Evolutionary conservation across 2,888 invertebrate species (phyloP).

Genomic region (Drosophila mercatorum): DNA sequence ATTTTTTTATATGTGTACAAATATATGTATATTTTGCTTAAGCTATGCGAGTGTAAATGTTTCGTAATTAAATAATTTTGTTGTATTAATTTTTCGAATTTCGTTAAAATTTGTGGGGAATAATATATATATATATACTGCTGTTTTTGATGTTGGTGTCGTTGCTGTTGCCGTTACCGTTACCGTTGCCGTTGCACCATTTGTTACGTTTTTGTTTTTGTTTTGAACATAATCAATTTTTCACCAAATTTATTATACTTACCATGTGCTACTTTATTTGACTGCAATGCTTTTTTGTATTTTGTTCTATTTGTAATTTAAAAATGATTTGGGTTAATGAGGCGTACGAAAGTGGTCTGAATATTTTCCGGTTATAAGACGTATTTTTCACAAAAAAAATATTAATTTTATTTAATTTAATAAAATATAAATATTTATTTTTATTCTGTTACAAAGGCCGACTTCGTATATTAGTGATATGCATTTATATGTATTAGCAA

Average conservation of each 20-base stretch:
- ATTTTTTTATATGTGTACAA: no score
- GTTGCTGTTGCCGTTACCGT: constrained; percentile 1
- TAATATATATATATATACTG: constrained; percentile 1
- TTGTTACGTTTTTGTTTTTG: constrained; percentile 12
- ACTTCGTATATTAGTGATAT: not conserved
- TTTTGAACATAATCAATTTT: not conserved
- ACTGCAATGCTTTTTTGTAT: not conserved
- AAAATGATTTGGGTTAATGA: not conserved
- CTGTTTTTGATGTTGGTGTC: constrained; percentile 5
- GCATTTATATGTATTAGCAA: not conserved
- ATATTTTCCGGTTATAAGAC: not conserved
- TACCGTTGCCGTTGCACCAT: not conserved
- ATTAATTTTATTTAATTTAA: no score
- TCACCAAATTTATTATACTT: not conserved
- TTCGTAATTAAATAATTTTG: not conserved
- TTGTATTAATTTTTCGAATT: constrained; percentile 5
- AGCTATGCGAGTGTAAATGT: not conserved
- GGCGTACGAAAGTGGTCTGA: not conserved
- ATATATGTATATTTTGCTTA: not conserved
- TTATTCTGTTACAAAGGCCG: not conserved
- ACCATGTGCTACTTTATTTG: not conserved
- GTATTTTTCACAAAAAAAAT: not conserved
- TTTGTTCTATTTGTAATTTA: not conserved
- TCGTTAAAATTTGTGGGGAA: not conserved
- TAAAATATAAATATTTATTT: not conserved